Evolutionary conservation across 2,888 invertebrate species (phyloP), one percentile per base, ranked within the genome.

Genomic region (Tromatobia lineatoria): DNA sequence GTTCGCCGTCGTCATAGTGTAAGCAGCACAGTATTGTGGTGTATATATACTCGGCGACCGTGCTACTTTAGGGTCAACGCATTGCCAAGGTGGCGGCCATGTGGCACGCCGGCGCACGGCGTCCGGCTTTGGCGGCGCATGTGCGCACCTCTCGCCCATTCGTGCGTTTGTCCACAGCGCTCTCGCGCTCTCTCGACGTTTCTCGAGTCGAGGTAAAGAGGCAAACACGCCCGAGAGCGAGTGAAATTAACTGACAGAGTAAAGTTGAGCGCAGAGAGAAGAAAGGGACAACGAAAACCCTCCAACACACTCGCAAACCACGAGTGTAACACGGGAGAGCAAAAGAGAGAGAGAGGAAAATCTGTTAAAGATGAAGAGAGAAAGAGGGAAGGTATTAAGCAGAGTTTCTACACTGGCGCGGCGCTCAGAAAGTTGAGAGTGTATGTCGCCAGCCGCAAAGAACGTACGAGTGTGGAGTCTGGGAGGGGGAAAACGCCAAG

Each of bases 51-150:
- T 67, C 83, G 85, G 73, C 82, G 82, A 74, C 78, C 86, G 88
- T 84, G 88, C 88, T 85, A 89, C 90, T 92, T 92, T 92, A 91
- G 92, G 92, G 92, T 92, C 92, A 92, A 92, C 92, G 92, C 92
- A 92, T 92, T 92, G 92, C 92, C 92, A 92, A 92, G 92, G 92
- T 92, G 92, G 92, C 91, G 92, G 92, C 92, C 92, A 92, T 92
- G 92, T 92, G 92, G 90, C 90, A 91, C 90, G 90, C 88, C 89
- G 89, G 90, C 90, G 91, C 91, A 90, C 85, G 88, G 83, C 88
- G 77, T 87, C 86, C 89, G 88, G 87, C 84, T 89, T 87, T 87
- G 88, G 73, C 79, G 78, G 86, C 85, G 84, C 87, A 88, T 86
- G 87, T 82, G 86, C 87, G 80, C 78, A 13, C 25, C 64, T 10